Evolutionary conservation across 2,888 invertebrate species (phyloP).

Genomic region (Cataglyphis cursor): DNA sequence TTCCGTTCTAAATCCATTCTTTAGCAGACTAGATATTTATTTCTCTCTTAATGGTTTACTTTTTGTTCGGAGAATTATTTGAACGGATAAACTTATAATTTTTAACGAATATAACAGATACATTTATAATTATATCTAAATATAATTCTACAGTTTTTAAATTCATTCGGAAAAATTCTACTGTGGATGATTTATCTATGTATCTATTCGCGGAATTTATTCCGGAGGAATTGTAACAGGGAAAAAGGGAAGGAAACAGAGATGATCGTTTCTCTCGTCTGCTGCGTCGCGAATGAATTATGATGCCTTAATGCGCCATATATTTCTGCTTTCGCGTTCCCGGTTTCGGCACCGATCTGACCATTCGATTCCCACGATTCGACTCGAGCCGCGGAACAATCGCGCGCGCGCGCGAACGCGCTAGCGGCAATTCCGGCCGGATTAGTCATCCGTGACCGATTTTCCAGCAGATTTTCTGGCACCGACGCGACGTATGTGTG

Average conservation of each 20-base stretch:
- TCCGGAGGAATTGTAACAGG: not conserved
- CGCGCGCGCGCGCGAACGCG: constrained; percentile 17
- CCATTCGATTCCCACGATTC: constrained; percentile 29
- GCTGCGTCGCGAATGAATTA: not conserved
- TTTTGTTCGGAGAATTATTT: not conserved
- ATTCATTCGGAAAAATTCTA: not conserved
- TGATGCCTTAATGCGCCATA: constrained; percentile 37
- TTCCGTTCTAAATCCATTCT: not conserved
- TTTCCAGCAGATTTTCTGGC: constrained; percentile 66
- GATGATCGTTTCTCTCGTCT: not conserved
- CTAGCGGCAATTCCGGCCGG: constrained; percentile 58
- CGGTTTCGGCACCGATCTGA: constrained; percentile 9
- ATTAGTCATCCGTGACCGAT: constrained; percentile 73
- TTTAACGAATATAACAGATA: not conserved
- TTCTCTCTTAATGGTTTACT: not conserved
- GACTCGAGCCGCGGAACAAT: constrained; percentile 48
- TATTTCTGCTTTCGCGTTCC: constrained; percentile 20
- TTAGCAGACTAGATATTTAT: too few species aligned
- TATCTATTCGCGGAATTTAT: not conserved
- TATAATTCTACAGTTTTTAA: not conserved
- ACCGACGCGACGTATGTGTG: constrained; percentile 52
- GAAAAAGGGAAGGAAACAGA: not conserved
- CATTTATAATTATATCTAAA: not conserved
- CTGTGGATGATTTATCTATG: not conserved
- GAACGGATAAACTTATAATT: not conserved